These are phyloP conservation scores for Oscheius sp. DNA, from an alignment of 2,888 invertebrate species.

Conservation along the genomic window DNA sequence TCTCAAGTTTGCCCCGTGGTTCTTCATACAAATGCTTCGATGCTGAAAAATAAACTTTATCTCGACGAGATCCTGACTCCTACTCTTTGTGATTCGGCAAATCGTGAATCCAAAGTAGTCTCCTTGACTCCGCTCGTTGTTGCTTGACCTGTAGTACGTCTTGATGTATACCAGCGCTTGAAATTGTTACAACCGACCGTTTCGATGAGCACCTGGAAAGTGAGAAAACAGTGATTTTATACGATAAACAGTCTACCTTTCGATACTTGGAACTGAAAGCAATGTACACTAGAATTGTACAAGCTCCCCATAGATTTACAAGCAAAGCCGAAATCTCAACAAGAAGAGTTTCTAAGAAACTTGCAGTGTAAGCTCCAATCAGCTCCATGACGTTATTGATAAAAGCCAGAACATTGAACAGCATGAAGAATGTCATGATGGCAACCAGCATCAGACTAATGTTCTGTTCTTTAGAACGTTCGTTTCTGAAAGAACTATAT, in stretches of 20 bases:
- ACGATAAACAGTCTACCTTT: background rate
- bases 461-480: constrained; percentile 51
- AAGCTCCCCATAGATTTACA: constrained; percentile 19
- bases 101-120: background rate
- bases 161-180: constrained; percentile 11
- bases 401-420: constrained; percentile 65
- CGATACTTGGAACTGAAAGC: constrained; percentile 23
- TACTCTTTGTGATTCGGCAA: constrained; percentile 7
- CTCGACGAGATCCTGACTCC: background rate
- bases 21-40: constrained; percentile 6
- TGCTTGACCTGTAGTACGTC: constrained; percentile 12
- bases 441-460: constrained; percentile 65
- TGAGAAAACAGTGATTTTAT: background rate
- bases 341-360: constrained; percentile 50
- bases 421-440: constrained; percentile 62
- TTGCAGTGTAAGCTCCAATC: constrained; percentile 31
- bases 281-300: constrained; percentile 21
- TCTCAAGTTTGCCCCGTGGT: background rate
- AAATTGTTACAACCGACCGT: constrained; percentile 12
- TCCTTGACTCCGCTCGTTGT: constrained; percentile 4
- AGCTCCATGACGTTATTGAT: constrained; percentile 64
- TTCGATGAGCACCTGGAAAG: constrained; percentile 11
- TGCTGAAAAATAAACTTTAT: background rate
- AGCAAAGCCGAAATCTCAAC: constrained; percentile 44
- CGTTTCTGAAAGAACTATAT: constrained; percentile 4